Conservation (phyloP, 2,888 invertebrate species). For the Nasonovia ribisnigri region DNA sequence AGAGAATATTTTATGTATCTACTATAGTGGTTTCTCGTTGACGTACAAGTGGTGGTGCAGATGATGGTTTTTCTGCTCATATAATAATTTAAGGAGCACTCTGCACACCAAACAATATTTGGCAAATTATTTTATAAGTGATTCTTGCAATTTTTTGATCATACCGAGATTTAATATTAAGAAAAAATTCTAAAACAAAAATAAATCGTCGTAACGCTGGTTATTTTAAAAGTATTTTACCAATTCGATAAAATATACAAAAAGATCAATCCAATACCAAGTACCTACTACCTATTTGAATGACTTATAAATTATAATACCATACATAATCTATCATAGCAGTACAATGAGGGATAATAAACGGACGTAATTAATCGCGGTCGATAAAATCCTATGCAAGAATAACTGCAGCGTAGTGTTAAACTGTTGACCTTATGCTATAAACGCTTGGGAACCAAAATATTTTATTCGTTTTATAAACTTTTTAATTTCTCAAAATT, state of each 20-base stretch:
- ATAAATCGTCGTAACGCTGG: background rate
- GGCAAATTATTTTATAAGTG: background rate
- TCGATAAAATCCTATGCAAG: background rate
- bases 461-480: background rate
- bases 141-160: background rate
- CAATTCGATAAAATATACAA: background rate
- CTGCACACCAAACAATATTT: background rate
- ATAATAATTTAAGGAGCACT: background rate
- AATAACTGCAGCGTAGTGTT: background rate
- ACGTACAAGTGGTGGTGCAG: fast-evolving
- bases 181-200: background rate
- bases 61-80: background rate
- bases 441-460: background rate
- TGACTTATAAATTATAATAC: background rate
- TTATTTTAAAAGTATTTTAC: background rate
- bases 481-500: background rate
- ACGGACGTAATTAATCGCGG: background rate
- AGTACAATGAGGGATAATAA: background rate
- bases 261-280: background rate
- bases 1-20: background rate
- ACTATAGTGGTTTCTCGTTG: background rate
- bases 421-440: background rate
- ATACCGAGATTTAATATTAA: background rate
- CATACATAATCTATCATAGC: background rate
- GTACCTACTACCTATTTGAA: background rate